Evolutionary conservation across 2,113 vertebrate species (phyloP), one percentile per base, ranked within the genome.

Genomic region (Ptilonorhynchus violaceus): DNA sequence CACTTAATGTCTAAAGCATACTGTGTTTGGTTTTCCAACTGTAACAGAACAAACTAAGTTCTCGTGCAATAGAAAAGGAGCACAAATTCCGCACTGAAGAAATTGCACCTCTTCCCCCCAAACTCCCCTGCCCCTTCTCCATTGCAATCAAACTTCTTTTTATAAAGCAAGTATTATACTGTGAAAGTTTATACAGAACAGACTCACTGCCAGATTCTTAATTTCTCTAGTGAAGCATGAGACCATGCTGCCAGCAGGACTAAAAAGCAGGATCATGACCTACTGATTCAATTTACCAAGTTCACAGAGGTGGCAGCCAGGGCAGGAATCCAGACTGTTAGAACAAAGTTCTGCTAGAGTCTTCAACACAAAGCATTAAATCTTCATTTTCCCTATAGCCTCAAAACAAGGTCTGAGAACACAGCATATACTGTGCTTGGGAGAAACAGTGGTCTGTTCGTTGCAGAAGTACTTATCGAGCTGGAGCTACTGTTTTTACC

Each of bases 261-360:
- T 78, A 75, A 44, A 68, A 52, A 62, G 52, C 52, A 62, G 39
- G 70, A 74, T 60, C 3, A 0, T 85, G 96, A 96, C 92, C 89
- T 74, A 70, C 86, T 89, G 87, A 96, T 85, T 90, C 79, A 95
- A 94, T 96, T 78, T 46, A 93, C 78, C 15, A 88, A 94, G 89
- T 90, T 97, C 96, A 93, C 28, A 41, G 86, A 86, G 94, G 96
- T 96, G 91, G 96, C 92, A 97, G 96, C 96, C 84, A 89, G 94
- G 94, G 90, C 95, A 97, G 42, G 60, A 96, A 96, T 91, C 81
- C 93, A 79, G 64, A 69, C 62, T 63, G 20, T 16, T 13, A n/a
- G 73, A 93, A 95, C 85, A 76, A 63, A 70, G 37, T 72, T 96
- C 59, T 89, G 78, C 44, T 10, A 60, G 27, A 41, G 35, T 44